These are phyloP conservation scores for Acinonyx jubatus DNA, from an alignment of 2,113 vertebrate genomes.

Conservation along the genomic window DNA sequence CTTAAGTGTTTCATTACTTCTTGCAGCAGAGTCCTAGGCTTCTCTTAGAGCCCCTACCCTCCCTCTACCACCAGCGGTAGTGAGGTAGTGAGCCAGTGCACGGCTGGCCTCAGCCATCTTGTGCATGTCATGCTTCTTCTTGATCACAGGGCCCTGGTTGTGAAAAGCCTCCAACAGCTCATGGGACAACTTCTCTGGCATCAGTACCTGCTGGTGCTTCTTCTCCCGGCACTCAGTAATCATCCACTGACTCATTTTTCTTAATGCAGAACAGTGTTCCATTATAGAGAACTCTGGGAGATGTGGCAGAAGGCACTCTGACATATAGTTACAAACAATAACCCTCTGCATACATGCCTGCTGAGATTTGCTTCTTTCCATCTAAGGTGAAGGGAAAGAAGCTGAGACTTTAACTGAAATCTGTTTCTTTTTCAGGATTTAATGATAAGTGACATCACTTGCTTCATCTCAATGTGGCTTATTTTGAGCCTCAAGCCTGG, in stretches of 20 bases:
- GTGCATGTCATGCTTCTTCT: constrained; percentile 92
- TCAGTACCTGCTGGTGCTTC: constrained; percentile 87
- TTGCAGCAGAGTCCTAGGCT: accelerated
- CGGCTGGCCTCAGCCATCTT: constrained; percentile 98
- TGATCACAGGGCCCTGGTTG: constrained; percentile 92
- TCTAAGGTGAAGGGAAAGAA: neutral
- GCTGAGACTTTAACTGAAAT: neutral
- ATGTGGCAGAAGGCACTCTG: neutral
- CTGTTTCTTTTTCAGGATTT: constrained; percentile 1
- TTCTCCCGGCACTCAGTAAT: constrained; percentile 93
- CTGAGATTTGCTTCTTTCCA: neutral
- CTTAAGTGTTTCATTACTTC: accelerated
- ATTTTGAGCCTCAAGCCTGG: constrained; percentile 3
- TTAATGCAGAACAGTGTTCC: neutral
- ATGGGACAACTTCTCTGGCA: constrained; percentile 94
- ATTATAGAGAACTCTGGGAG: neutral
- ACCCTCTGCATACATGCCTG: neutral
- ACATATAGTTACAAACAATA: neutral
- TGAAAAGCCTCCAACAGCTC: constrained; percentile 91
- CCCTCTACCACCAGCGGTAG: constrained; percentile 95
- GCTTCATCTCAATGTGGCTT: neutral
- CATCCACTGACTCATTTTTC: constrained; percentile 87
- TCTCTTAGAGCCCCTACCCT: accelerated
- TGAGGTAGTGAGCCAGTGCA: constrained; percentile 96
- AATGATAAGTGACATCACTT: neutral